Evolutionary conservation across 2,888 invertebrate genomes (phyloP).

Genomic region (Lobophora halterata): DNA sequence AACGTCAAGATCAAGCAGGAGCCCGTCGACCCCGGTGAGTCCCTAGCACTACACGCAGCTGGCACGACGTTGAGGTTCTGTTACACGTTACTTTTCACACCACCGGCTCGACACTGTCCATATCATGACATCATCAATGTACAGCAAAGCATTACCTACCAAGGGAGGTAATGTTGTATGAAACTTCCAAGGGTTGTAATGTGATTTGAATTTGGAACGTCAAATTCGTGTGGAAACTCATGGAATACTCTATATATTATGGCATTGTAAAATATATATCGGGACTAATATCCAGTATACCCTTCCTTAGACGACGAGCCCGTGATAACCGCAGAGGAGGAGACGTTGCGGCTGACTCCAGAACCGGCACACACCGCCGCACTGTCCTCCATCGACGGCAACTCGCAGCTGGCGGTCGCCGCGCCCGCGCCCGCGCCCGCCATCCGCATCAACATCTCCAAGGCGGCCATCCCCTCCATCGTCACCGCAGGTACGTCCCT

Average conservation of each 20-base stretch:
- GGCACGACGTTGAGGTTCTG: too few relatives aligned
- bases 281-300: background rate
- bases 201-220: too few relatives aligned
- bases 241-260: too few relatives aligned
- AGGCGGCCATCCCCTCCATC: constrained; percentile 69
- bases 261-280: too few relatives aligned
- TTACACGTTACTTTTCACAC: too few relatives aligned
- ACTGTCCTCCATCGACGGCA: constrained; percentile 89
- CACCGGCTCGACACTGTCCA: too few relatives aligned
- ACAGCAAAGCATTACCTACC: too few relatives aligned
- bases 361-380: constrained; percentile 80
- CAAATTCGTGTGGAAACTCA: too few relatives aligned
- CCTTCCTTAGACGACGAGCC: constrained; percentile 67
- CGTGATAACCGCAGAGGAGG: constrained; percentile 74
- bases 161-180: too few relatives aligned
- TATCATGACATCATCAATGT: too few relatives aligned
- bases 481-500: constrained; percentile 20
- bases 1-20: constrained; percentile 85
- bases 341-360: constrained; percentile 42
- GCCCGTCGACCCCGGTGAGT: constrained; percentile 82
- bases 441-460: constrained; percentile 92
- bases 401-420: constrained; percentile 83
- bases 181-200: too few relatives aligned
- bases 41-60: too few relatives aligned
- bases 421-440: constrained; percentile 70